Evolutionary conservation across 2,113 vertebrate species (phyloP).

Genomic region (Podarcis cretensis): DNA sequence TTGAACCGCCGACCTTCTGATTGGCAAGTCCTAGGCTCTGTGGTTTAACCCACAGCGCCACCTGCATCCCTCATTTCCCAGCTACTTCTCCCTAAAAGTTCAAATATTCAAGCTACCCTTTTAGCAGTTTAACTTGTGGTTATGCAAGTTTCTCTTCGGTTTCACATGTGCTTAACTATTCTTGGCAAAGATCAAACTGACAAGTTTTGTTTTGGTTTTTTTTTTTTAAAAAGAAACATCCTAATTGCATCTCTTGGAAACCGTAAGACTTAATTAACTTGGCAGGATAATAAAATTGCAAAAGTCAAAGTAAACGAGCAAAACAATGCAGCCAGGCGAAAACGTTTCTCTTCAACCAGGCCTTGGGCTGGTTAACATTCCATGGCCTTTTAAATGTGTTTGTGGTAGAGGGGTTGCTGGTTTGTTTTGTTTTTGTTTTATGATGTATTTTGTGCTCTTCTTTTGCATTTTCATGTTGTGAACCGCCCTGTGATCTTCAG

Average conservation of each 20-base stretch:
- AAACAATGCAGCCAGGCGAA: not conserved
- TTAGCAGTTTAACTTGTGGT: not conserved
- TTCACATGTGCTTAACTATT: not conserved
- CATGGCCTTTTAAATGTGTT: no score
- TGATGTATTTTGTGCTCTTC: no score
- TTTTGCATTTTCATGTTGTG: no score
- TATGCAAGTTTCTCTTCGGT: not conserved
- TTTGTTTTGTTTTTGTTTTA: no score
- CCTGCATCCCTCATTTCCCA: not conserved
- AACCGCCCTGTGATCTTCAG: no score
- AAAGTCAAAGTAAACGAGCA: constrained; percentile 1
- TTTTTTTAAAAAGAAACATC: not conserved
- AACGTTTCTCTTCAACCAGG: not conserved
- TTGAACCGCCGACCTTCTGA: no score
- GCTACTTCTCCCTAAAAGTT: not conserved
- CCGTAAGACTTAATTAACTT: constrained; percentile 10
- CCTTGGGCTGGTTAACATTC: no score
- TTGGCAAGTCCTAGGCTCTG: no score
- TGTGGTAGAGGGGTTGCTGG: no score
- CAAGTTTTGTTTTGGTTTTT: not conserved
- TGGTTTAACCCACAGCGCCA: no score
- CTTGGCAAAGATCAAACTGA: constrained; percentile 14
- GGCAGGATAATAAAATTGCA: not conserved
- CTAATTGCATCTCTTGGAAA: constrained; percentile 5
- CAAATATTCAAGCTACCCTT: not conserved